Evolutionary conservation across 2,113 vertebrate genomes (phyloP).

Genomic region (Oenanthe oenanthe): DNA sequence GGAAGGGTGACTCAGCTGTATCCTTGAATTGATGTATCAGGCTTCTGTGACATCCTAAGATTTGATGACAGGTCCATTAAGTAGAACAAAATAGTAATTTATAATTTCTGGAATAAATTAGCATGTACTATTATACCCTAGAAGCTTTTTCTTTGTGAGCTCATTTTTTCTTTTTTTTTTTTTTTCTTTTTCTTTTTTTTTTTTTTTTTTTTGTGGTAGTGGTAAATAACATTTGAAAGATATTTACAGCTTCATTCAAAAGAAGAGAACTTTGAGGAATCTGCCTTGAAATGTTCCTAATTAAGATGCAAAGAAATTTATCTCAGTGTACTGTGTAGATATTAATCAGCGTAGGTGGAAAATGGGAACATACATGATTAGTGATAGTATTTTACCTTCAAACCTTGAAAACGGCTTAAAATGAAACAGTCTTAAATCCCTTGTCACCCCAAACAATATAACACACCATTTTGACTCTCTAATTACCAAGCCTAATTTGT

Average conservation of each 20-base stretch:
- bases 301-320: slow-evolving; percentile 54
- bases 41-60: background rate
- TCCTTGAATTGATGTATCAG: background rate
- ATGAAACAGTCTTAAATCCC: slow-evolving; percentile 47
- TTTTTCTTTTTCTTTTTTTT: background rate
- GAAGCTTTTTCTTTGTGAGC: background rate
- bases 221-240: slow-evolving; percentile 38
- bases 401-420: slow-evolving; percentile 36
- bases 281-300: slow-evolving; percentile 52
- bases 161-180: background rate
- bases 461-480: slow-evolving; percentile 60
- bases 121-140: background rate
- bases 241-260: slow-evolving; percentile 28
- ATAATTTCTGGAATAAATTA: slow-evolving; percentile 43
- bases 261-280: slow-evolving; percentile 45
- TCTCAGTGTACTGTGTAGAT: slow-evolving; percentile 2
- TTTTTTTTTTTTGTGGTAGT: background rate
- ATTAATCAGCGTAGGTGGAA: slow-evolving; percentile 50
- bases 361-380: slow-evolving; percentile 50
- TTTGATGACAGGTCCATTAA: background rate
- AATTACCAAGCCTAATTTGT: slow-evolving; percentile 66
- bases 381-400: slow-evolving; percentile 56
- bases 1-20: slow-evolving; percentile 21
- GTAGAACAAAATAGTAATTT: slow-evolving; percentile 30
- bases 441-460: slow-evolving; percentile 57